These are phyloP conservation scores for Pseudochromis fuscus DNA, from an alignment of 2,797 vertebrate species.

Conservation along the genomic window DNA sequence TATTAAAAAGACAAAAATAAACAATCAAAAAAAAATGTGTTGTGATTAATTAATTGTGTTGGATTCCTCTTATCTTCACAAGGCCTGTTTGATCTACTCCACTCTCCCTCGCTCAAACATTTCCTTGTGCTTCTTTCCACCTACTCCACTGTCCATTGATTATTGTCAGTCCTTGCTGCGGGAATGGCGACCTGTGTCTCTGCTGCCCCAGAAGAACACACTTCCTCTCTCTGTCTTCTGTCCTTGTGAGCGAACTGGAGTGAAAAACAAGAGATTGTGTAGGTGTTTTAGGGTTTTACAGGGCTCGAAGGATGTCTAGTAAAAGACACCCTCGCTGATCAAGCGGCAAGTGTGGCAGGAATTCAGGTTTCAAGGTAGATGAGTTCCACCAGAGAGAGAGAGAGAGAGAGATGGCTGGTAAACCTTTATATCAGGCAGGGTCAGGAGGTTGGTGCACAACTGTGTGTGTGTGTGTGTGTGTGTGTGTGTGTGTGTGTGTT, in stretches of 20 bases:
- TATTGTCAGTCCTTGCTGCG: conserved; percentile 13
- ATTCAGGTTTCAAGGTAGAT: conserved; percentile 65
- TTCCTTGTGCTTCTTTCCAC: conserved; percentile 11
- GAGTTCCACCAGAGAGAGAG: conserved; percentile 67
- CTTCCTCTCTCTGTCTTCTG: conserved; percentile 5
- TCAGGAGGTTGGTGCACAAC: conserved; percentile 48
- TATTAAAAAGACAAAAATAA: conserved; percentile 13
- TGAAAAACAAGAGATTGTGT: conserved; percentile 37
- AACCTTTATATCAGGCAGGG: conserved; percentile 69
- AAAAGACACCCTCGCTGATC: conserved; percentile 54
- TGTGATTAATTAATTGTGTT: conserved; percentile 54
- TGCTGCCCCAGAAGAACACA: background rate
- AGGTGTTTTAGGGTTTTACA: conserved; percentile 38
- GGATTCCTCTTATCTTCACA: conserved; percentile 39
- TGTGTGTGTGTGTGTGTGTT: conserved; percentile 18
- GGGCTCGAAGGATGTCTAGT: conserved; percentile 46
- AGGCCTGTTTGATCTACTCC: conserved; percentile 36
- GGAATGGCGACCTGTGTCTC: conserved; percentile 24
- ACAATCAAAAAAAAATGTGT: conserved; percentile 34
- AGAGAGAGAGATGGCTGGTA: conserved; percentile 63
- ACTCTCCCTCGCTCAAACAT: conserved; percentile 32
- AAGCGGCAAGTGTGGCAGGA: conserved; percentile 33
- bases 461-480: conserved; percentile 23
- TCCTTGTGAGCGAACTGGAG: conserved; percentile 26
- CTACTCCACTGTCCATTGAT: conserved; percentile 16